Conservation (phyloP, 2,113 vertebrate species). For the Phylloscopus trochiloides region DNA sequence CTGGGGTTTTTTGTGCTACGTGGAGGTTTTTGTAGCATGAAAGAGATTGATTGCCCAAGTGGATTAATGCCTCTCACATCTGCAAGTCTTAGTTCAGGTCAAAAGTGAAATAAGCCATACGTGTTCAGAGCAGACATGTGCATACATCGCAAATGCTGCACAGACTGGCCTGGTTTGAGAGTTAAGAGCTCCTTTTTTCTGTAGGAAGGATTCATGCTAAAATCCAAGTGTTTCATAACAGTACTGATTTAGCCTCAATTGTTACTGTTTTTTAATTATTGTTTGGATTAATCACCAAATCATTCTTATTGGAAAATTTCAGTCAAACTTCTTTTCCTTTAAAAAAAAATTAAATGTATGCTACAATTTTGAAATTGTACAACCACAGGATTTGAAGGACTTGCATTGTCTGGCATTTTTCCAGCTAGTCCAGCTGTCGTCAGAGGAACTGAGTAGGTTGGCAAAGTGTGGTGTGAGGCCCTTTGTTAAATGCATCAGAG, state of each 20-base stretch:
- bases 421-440: not conserved
- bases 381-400: not conserved
- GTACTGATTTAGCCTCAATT: not conserved
- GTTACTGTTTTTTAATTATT: not conserved
- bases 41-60: not conserved
- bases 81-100: not conserved
- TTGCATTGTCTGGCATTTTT: not conserved
- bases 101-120: not conserved
- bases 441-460: not conserved
- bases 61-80: conserved; percentile 21
- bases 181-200: not conserved
- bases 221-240: not conserved
- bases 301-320: not conserved
- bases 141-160: not conserved
- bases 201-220: not conserved
- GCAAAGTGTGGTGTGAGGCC: not conserved
- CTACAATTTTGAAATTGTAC: not conserved
- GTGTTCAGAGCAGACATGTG: not conserved
- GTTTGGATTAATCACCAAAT: not conserved
- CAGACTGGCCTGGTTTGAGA: not conserved
- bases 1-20: rapidly evolving
- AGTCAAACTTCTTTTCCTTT: not conserved
- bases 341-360: not conserved
- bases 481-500: not conserved
- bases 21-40: rapidly evolving